These are phyloP conservation scores for Xenopus laevis DNA, from an alignment of 2,113 vertebrate genomes.

Conservation along the genomic window DNA sequence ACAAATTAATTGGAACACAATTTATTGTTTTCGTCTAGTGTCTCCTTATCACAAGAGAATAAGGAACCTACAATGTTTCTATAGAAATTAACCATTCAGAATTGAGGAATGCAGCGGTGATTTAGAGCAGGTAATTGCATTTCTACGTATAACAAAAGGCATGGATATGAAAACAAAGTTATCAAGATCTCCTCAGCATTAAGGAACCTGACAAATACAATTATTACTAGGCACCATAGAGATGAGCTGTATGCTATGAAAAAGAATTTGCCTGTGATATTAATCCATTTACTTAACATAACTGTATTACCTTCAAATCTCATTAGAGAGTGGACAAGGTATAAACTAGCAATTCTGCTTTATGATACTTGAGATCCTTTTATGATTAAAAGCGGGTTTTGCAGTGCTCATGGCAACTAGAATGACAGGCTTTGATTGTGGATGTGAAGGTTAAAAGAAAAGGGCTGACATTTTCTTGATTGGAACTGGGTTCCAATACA, in stretches of 20 bases:
- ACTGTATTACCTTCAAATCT: neutral
- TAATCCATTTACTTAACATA: neutral
- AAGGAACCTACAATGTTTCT: neutral
- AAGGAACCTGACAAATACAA: neutral
- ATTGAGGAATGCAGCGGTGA: neutral
- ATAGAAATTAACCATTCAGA: neutral
- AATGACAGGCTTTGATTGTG: neutral
- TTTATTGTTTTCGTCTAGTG: too few species aligned
- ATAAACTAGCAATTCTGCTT: neutral
- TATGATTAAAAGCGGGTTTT: neutral
- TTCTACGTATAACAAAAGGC: neutral
- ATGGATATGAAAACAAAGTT: neutral
- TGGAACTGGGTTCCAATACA: too few species aligned
- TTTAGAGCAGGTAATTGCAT: neutral
- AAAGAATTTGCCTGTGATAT: neutral
- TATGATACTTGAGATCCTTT: neutral
- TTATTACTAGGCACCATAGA: neutral
- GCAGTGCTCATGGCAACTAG: neutral
- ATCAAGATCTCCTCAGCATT: neutral
- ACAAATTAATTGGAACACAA: too few species aligned
- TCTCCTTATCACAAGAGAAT: too few species aligned
- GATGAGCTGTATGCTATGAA: neutral
- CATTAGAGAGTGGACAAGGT: neutral
- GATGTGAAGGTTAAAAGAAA: too few species aligned
- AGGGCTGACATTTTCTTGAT: too few species aligned